Conservation (phyloP, 2,888 invertebrate species). For the Pyrgus malvae region DNA sequence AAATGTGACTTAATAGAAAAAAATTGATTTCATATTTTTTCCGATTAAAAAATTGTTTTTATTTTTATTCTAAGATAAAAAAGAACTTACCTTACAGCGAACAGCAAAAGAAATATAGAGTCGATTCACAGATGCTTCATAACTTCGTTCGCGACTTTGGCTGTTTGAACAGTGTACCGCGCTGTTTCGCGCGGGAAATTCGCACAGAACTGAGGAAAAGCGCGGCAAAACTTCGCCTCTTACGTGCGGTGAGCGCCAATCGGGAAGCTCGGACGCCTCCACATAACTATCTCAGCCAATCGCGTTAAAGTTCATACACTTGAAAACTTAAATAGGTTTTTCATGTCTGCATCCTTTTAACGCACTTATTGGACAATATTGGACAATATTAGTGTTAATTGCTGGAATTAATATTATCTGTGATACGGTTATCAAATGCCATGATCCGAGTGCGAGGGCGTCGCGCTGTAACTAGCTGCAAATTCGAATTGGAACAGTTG, state of each 20-base stretch:
- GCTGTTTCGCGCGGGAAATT: constrained; percentile 59
- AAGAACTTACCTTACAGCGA: constrained; percentile 43
- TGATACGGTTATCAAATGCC: constrained; percentile 7
- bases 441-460: too few relatives aligned
- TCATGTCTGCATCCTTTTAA: constrained; percentile 55
- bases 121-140: constrained; percentile 49
- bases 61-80: background rate
- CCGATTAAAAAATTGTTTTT: background rate
- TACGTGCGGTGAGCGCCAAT: constrained; percentile 63
- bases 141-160: constrained; percentile 47
- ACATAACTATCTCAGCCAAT: constrained; percentile 55
- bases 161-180: constrained; percentile 32
- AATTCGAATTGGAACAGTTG: too few relatives aligned
- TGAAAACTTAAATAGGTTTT: constrained; percentile 75
- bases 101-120: constrained; percentile 35
- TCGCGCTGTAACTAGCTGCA: too few relatives aligned
- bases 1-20: background rate
- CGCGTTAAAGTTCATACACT: constrained; percentile 60
- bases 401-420: constrained; percentile 26
- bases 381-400: constrained; percentile 14
- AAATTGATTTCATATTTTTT: background rate
- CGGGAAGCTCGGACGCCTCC: constrained; percentile 59
- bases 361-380: constrained; percentile 7
- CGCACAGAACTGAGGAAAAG: constrained; percentile 65
- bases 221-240: constrained; percentile 73